Conservation (phyloP, 35 echinoderm and acorn worm genomes). For the Lytechinus variegatus region DNA sequence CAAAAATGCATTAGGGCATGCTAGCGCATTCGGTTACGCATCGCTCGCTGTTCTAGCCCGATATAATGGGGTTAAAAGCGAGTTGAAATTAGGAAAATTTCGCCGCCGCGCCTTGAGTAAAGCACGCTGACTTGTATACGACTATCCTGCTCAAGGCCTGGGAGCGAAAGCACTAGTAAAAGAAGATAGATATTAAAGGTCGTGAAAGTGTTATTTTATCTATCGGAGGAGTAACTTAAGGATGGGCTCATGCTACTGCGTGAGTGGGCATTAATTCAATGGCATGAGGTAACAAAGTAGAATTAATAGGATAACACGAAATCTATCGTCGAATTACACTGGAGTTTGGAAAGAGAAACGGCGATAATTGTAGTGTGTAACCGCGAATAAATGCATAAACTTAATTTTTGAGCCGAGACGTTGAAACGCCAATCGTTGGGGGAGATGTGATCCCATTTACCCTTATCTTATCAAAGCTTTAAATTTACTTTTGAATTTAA, state of each 20-base stretch:
- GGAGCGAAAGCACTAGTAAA: background rate
- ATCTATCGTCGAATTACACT: background rate
- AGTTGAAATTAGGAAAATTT: background rate
- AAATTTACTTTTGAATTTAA: no score
- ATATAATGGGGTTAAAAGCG: background rate
- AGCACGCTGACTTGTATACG: background rate
- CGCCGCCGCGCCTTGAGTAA: background rate
- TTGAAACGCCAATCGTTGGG: no score
- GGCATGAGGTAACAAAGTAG: background rate
- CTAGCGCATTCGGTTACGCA: background rate
- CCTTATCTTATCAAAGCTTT: no score
- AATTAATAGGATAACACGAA: slow-evolving; percentile 10
- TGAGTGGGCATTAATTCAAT: background rate
- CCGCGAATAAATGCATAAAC: no score
- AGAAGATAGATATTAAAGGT: background rate
- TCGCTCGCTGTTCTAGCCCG: background rate
- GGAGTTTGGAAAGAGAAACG: background rate
- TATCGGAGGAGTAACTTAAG: background rate
- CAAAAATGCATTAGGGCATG: background rate
- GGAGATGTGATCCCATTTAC: no score
- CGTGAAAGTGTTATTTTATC: background rate
- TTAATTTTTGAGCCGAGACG: no score
- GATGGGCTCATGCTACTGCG: background rate
- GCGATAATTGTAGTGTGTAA: background rate
- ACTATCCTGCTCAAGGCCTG: background rate